Percentiles rank a stretch among this genome's conserved stretches.
These are phyloP conservation scores for Clinocottus analis DNA, from an alignment of 2,113 vertebrate genomes.

Conservation along the genomic window DNA sequence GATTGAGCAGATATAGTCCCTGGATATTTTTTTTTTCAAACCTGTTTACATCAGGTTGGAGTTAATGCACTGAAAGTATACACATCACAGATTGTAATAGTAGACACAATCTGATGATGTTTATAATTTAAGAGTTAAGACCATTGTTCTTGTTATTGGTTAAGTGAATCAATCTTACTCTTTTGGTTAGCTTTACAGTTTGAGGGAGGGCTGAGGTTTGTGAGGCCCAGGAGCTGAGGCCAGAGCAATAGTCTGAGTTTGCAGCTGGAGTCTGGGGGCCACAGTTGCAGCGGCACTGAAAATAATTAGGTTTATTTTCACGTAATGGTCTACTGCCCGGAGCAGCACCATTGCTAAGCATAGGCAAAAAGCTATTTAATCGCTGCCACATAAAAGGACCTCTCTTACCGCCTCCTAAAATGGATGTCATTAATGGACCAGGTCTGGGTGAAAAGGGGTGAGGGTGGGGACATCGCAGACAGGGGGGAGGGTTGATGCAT, in stretches of 20 bases:
- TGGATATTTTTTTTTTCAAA: slow-evolving; percentile 52
- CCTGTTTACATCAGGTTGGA: slow-evolving; percentile 58
- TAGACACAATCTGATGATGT: slow-evolving; percentile 59
- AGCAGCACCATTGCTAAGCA: slow-evolving; percentile 71
- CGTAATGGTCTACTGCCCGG: slow-evolving; percentile 76
- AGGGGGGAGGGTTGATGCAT: slow-evolving; percentile 51
- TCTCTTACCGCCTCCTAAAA: slow-evolving; percentile 61
- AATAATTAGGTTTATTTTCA: slow-evolving; percentile 83
- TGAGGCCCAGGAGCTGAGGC: slow-evolving; percentile 40
- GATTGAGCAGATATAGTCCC: slow-evolving; percentile 68
- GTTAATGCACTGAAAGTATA: slow-evolving; percentile 57
- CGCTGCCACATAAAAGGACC: slow-evolving; percentile 69
- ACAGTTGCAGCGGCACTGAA: slow-evolving; percentile 65
- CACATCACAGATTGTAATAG: slow-evolving; percentile 52
- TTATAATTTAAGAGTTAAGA: slow-evolving; percentile 56
- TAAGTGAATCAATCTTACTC: slow-evolving; percentile 52
- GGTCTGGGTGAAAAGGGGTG: slow-evolving; percentile 69
- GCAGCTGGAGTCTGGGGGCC: slow-evolving; percentile 64
- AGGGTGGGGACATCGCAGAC: slow-evolving; percentile 60
- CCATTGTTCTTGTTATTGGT: slow-evolving; percentile 61
- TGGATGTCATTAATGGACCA: slow-evolving; percentile 81
- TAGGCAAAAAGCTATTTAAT: slow-evolving; percentile 78
- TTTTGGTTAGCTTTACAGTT: slow-evolving; percentile 44
- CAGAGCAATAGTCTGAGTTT: slow-evolving; percentile 48
- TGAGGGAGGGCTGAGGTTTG: slow-evolving; percentile 46